Evolutionary conservation across 2,797 vertebrate species (phyloP).

Genomic region (Pyrocephalus nanus): DNA sequence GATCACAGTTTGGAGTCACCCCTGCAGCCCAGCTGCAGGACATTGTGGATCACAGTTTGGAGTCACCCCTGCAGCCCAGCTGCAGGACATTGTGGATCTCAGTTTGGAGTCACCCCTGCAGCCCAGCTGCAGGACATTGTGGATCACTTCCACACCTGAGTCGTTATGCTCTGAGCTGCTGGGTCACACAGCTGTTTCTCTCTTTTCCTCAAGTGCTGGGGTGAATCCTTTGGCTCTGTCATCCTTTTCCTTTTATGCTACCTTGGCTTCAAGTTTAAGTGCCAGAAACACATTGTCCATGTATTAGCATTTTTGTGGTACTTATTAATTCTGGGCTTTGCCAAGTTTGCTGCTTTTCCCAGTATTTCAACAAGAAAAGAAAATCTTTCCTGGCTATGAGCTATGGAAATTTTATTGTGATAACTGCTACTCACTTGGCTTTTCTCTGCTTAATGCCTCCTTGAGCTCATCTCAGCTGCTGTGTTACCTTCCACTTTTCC

Average conservation of each 20-base stretch:
- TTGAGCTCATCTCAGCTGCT: not conserved
- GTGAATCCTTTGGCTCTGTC: not conserved
- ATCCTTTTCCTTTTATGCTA: not conserved
- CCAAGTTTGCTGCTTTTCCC: not conserved
- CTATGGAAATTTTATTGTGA: not conserved
- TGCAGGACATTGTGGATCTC: not conserved
- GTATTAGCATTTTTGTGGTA: not conserved
- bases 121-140: not conserved
- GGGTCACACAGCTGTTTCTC: not conserved
- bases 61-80: not conserved
- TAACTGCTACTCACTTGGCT: not conserved
- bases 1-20: too few species aligned
- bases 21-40: too few species aligned
- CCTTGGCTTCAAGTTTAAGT: not conserved
- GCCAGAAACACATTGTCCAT: not conserved
- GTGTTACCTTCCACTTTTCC: not conserved
- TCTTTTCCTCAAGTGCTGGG: not conserved
- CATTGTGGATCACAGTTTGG: too few species aligned
- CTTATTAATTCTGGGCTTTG: not conserved
- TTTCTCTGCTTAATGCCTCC: not conserved
- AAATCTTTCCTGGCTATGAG: not conserved
- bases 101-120: too few species aligned
- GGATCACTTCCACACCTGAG: accelerated
- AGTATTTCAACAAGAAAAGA: not conserved
- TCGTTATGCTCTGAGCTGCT: accelerated